phyloP scores from a whole-genome alignment of 2,797 vertebrate species.

The Cirrhinus molitorella region DNA sequence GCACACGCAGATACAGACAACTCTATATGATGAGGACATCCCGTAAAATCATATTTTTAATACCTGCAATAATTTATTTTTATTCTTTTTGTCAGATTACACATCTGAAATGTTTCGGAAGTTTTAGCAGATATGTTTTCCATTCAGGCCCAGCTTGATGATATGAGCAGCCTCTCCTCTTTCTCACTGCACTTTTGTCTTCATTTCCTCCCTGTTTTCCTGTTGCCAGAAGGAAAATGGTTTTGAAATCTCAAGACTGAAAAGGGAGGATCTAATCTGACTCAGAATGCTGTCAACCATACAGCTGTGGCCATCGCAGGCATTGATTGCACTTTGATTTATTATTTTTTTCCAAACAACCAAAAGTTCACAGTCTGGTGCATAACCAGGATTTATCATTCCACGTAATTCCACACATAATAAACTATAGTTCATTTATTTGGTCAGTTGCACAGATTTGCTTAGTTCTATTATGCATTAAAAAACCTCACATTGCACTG shows the following conservation, averaged over 20 bases:
- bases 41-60: background rate
- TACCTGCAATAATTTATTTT: background rate
- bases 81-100: background rate
- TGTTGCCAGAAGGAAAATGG: background rate
- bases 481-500: background rate
- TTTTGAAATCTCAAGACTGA: conserved; percentile 12
- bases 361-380: background rate
- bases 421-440: background rate
- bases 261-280: conserved; percentile 14
- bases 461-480: background rate
- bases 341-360: background rate
- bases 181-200: background rate
- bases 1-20: background rate
- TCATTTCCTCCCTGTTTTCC: background rate
- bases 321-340: conserved; percentile 8
- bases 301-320: background rate
- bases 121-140: background rate
- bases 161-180: background rate
- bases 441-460: background rate
- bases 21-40: background rate
- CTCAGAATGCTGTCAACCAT: background rate
- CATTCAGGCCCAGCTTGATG: background rate
- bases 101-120: background rate
- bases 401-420: background rate
- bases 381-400: background rate